Conservation (phyloP, 2,797 vertebrate genomes). For the Lophius americanus region DNA sequence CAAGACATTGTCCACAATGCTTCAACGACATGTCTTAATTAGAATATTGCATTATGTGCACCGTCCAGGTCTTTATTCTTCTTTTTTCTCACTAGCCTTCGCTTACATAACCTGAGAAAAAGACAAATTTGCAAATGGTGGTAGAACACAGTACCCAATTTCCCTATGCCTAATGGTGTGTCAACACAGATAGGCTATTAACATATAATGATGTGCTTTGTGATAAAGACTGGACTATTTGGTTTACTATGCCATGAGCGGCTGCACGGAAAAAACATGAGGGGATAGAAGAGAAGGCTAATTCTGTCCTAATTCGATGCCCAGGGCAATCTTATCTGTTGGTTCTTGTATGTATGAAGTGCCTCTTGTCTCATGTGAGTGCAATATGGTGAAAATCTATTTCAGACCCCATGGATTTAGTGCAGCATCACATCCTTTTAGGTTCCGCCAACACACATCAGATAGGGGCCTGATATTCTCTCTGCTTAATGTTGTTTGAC, state of each 20-base stretch:
- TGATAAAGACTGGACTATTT: conserved; percentile 74
- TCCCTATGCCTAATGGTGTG: conserved; percentile 70
- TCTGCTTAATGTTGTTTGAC: conserved; percentile 21
- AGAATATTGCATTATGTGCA: conserved; percentile 21
- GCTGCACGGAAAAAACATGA: conserved; percentile 68
- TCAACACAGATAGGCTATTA: conserved; percentile 66
- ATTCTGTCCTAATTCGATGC: conserved; percentile 66
- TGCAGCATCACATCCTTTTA: conserved; percentile 36
- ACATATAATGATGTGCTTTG: conserved; percentile 72
- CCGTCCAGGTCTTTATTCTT: conserved; percentile 8
- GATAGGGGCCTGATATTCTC: conserved; percentile 20
- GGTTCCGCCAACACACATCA: conserved; percentile 32
- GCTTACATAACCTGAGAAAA: conserved; percentile 36
- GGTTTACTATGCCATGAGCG: conserved; percentile 69
- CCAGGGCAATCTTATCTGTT: conserved; percentile 58
- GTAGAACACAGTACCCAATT: conserved; percentile 66
- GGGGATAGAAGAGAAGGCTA: conserved; percentile 54
- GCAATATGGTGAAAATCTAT: conserved; percentile 62
- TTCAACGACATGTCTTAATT: conserved; percentile 20
- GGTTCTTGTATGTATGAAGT: conserved; percentile 65
- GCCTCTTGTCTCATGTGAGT: conserved; percentile 56
- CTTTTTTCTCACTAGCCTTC: conserved; percentile 35
- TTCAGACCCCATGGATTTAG: conserved; percentile 48
- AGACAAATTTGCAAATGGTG: conserved; percentile 42
- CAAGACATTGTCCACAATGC: conserved; percentile 41